Evolutionary conservation across 2,113 vertebrate genomes (phyloP), one percentile per base, ranked within the genome.

Genomic region (Ivindomyrus marchei): DNA sequence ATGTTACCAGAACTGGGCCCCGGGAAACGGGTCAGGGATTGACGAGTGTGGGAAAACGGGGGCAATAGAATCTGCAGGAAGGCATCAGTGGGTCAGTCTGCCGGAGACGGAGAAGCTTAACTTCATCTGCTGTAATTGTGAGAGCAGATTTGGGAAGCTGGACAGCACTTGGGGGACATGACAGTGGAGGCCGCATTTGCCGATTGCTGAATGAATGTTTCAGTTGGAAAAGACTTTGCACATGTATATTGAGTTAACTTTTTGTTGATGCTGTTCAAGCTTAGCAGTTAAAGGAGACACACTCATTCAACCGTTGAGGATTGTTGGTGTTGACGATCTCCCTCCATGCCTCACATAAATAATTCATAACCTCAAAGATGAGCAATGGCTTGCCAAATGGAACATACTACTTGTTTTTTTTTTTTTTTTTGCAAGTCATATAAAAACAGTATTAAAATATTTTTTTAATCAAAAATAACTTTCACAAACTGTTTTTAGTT

Each of bases 101-200:
- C 62, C 62, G 2, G 88, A 88, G n/a, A 74, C 56, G 3, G 62
- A 88, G 42, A 74, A 49, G 58, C 88, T 88, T 45, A 88, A 88
- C 62, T 88, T 88, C 88, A 88, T 88, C 8, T 88, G 88, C 62
- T 88, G 62, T 31, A 74, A 46, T 31, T 88, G 88, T 74, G 45
- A 0, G 5, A 84, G 21, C 19, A 17, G 70, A 39, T 77, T 77
- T 39, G 31, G 70, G 15, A 39, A 36, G 11, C 4, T 77, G 31
- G 9, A 66, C n/a, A 27, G 58, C 58, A 66, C 24, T 66, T 66
- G 8, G n/a, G 58, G 58, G 27, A 1, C n/a, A 27, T 66, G 9
- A 27, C n/a, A 66, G 9, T 3, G 19, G 53, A 21, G 53, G 19
- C 19, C 19, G 21, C 19, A 56, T 56, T 56, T 56, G 17, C 52